Percentiles rank a stretch among this genome's conserved stretches.
Conservation (phyloP, 2,797 vertebrate genomes). For the Pampus argenteus region DNA sequence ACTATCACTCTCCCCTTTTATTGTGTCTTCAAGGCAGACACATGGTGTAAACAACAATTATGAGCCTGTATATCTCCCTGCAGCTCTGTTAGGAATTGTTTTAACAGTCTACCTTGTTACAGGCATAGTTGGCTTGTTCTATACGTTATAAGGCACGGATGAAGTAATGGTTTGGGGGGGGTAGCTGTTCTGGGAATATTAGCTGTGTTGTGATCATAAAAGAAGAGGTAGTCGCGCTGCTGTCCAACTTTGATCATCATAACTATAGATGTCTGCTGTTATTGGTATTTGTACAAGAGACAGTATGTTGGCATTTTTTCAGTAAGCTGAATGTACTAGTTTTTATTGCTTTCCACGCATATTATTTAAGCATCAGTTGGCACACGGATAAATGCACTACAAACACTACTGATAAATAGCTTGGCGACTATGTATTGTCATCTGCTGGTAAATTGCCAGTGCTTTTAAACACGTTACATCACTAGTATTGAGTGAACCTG, state of each 20-base stretch:
- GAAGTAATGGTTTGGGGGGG: constrained; percentile 19
- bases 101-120: constrained; percentile 63
- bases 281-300: constrained; percentile 43
- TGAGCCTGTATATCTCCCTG: constrained; percentile 63
- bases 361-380: constrained; percentile 54
- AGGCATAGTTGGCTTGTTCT: constrained; percentile 51
- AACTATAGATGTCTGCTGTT: constrained; percentile 25
- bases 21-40: constrained; percentile 75
- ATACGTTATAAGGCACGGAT: constrained; percentile 50
- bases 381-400: constrained; percentile 39
- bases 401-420: constrained; percentile 46
- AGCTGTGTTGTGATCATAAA: constrained; percentile 50
- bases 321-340: constrained; percentile 24
- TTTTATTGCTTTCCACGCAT: constrained; percentile 56
- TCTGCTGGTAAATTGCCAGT: constrained; percentile 52
- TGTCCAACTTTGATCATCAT: constrained; percentile 57
- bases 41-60: constrained; percentile 78
- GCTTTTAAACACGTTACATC: constrained; percentile 61
- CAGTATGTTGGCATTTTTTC: constrained; percentile 35
- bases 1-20: constrained; percentile 69
- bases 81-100: constrained; percentile 57
- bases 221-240: constrained; percentile 34
- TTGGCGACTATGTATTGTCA: constrained; percentile 46
- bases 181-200: constrained; percentile 27
- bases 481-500: constrained; percentile 42